A percentile compares a stretch with the other conserved stretches of the same genome.
phyloP scores from a whole-genome alignment of 2,113 vertebrate genomes.

The Pontoporia blainvillei region DNA sequence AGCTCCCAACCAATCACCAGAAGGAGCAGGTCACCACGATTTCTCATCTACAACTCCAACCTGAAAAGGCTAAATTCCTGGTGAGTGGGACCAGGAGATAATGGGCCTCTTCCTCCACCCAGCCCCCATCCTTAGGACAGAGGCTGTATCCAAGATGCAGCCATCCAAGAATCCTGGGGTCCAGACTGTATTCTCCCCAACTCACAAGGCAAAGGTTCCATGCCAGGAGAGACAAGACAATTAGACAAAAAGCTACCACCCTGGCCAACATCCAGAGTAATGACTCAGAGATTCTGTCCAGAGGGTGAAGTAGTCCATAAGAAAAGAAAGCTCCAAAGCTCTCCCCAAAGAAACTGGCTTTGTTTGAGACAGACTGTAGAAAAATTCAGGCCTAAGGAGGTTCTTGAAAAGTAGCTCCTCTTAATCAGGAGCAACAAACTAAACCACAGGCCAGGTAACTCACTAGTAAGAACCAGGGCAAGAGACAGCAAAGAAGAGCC shows the following conservation, averaged over 20 bases:
- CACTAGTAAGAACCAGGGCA: neutral
- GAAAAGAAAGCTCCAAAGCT: neutral
- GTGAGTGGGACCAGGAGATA: neutral
- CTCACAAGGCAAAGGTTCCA: neutral
- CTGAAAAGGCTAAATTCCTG: neutral
- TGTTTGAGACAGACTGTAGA: neutral
- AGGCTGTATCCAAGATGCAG: neutral
- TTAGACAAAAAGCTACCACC: neutral
- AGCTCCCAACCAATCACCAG: neutral
- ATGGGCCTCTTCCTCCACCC: neutral
- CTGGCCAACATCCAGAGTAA: neutral
- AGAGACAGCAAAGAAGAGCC: neutral
- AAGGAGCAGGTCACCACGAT: neutral
- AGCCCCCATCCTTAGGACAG: neutral
- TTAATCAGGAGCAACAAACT: neutral
- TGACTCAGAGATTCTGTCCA: neutral
- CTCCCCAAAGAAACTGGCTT: neutral
- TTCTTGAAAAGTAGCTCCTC: neutral
- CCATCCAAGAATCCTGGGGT: neutral
- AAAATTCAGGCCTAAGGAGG: neutral
- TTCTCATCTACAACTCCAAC: neutral
- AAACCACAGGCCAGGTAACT: neutral
- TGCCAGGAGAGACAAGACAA: neutral
- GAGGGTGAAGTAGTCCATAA: neutral
- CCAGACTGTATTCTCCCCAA: neutral